A percentile compares a stretch with the other conserved stretches of the same genome.
Conservation (phyloP, 2,113 vertebrate species). For the Saiga tatarica region DNA sequence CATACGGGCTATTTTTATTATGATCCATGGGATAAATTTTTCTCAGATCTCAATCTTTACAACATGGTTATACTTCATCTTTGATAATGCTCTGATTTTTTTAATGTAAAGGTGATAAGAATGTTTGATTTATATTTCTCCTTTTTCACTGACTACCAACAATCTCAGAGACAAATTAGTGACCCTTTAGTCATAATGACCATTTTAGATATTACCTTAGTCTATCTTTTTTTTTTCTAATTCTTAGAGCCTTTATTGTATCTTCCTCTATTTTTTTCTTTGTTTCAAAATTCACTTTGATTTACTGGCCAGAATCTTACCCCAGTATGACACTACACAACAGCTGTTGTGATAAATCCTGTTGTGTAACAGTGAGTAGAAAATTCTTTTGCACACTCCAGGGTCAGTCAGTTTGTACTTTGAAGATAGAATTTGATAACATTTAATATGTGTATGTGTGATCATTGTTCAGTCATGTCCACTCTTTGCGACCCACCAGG, state of each 20-base stretch:
- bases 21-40: background rate
- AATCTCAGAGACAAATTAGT: background rate
- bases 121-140: background rate
- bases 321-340: background rate
- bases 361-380: background rate
- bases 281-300: slow-evolving; percentile 15
- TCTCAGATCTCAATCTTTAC: background rate
- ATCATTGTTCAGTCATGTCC: background rate
- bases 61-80: background rate
- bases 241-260: background rate
- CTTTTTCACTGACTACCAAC: background rate
- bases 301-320: background rate
- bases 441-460: background rate
- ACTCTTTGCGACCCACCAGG: background rate
- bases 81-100: background rate
- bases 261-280: background rate
- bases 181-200: background rate
- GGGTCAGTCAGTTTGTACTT: background rate
- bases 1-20: background rate
- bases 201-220: background rate
- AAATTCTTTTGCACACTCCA: background rate
- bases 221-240: background rate
- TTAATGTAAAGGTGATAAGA: background rate
- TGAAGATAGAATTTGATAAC: background rate
- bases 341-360: background rate